Percentiles rank a stretch among this genome's conserved stretches.
phyloP scores from a whole-genome alignment of 1,140 invertebrate genomes.

The Metopolophium dirhodum region DNA sequence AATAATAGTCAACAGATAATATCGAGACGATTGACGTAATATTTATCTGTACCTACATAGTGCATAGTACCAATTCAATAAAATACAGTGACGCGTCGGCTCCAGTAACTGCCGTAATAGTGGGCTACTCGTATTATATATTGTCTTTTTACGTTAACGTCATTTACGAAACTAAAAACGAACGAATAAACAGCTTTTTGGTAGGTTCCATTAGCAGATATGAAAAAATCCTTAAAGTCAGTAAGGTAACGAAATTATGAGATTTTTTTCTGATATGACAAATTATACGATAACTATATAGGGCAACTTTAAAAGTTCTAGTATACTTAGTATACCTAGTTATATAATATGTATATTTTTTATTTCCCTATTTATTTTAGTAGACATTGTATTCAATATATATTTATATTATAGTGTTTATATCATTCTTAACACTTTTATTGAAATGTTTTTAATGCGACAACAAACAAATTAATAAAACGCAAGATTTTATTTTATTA shows the following conservation, averaged over 20 bases:
- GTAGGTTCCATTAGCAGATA: neutral
- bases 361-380: no score
- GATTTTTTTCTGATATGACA: neutral
- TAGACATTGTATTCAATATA: no score
- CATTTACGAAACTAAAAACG: neutral
- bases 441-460: neutral
- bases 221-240: neutral
- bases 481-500: neutral
- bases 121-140: neutral
- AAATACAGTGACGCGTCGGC: neutral
- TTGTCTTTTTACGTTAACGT: neutral
- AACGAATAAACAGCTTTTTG: neutral
- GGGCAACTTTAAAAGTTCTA: neutral
- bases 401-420: no score
- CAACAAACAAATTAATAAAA: neutral
- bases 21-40: constrained; percentile 16
- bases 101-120: neutral
- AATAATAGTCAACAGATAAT: neutral
- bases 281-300: neutral
- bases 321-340: no score
- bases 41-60: neutral
- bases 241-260: neutral
- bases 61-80: neutral
- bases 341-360: no score
- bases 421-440: neutral